Conservation (phyloP, 2,113 vertebrate species). For the Anser brachyrhynchus region DNA sequence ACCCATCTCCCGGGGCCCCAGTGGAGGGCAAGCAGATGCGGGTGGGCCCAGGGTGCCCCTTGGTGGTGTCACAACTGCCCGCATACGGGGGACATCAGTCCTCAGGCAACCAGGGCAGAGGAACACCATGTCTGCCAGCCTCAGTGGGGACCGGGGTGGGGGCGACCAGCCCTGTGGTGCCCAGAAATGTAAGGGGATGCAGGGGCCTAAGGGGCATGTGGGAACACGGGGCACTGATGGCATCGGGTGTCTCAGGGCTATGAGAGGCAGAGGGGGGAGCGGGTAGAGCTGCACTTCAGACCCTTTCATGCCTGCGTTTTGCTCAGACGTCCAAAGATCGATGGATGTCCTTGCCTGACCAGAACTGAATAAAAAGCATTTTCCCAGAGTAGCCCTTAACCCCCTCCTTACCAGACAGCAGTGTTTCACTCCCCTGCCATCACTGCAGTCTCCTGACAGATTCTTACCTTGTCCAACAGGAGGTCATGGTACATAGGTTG, state of each 20-base stretch:
- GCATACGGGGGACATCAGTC: fast-evolving
- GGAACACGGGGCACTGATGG: neutral
- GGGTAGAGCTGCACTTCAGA: neutral
- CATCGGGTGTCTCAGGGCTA: neutral
- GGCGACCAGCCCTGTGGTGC: neutral
- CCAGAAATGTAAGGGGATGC: neutral
- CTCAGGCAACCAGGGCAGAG: neutral
- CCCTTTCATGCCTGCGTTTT: neutral
- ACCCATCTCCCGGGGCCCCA: neutral
- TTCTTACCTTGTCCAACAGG: neutral
- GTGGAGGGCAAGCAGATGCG: fast-evolving
- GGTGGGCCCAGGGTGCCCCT: neutral
- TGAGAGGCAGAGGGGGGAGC: no score
- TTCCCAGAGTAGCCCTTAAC: neutral
- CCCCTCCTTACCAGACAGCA: neutral
- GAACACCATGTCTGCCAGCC: neutral
- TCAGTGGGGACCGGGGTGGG: neutral
- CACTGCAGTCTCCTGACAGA: neutral
- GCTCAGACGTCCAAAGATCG: neutral
- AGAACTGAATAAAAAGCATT: neutral
- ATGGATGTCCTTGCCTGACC: neutral
- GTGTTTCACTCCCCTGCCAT: neutral
- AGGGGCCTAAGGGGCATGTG: neutral
- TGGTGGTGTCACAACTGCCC: neutral
- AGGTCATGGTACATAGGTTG: neutral